Conservation (phyloP, 2,797 vertebrate species). For the Simalia tracyae region DNA sequence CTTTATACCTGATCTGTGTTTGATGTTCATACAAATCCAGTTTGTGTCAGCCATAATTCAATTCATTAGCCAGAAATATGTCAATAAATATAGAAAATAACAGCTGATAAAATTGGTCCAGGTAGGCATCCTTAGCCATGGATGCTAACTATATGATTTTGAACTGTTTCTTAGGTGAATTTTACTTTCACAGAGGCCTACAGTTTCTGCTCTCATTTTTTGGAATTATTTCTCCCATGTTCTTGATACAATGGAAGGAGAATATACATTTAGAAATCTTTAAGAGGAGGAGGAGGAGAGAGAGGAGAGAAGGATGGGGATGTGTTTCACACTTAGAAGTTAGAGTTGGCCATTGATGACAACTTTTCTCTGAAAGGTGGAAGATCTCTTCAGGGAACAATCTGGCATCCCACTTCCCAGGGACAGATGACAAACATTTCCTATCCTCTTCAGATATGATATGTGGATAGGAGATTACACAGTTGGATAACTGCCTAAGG, state of each 20-base stretch:
- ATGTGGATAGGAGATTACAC: not conserved
- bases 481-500: slow-evolving; percentile 10
- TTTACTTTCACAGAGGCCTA: too few relatives aligned
- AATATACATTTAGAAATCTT: not conserved
- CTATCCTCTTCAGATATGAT: not conserved
- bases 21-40: too few relatives aligned
- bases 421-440: slow-evolving; percentile 8
- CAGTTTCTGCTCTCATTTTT: too few relatives aligned
- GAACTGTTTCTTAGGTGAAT: too few relatives aligned
- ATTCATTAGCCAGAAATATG: too few relatives aligned
- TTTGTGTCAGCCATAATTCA: too few relatives aligned
- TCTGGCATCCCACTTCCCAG: slow-evolving; percentile 25
- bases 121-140: too few relatives aligned
- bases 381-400: slow-evolving; percentile 1
- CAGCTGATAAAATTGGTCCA: too few relatives aligned
- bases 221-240: too few relatives aligned
- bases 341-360: not conserved
- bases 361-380: not conserved
- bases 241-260: not conserved
- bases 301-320: not conserved
- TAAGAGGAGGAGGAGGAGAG: not conserved
- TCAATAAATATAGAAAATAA: too few relatives aligned
- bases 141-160: too few relatives aligned
- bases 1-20: too few relatives aligned
- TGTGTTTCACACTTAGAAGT: not conserved